phyloP scores from a whole-genome alignment of 2,113 vertebrate species.

The Chamaea fasciata region DNA sequence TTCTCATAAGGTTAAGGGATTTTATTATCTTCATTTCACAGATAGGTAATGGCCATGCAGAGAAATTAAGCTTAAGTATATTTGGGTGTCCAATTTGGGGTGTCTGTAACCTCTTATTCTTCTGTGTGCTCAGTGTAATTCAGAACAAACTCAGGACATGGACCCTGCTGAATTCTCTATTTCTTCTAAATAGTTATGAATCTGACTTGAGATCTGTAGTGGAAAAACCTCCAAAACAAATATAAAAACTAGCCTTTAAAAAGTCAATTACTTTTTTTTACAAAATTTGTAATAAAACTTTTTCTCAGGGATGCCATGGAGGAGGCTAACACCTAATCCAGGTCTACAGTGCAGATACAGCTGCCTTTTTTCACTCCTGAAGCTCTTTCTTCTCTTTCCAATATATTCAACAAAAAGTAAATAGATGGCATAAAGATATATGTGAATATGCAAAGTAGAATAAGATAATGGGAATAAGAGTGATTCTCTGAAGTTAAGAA shows the following conservation, averaged over 20 bases:
- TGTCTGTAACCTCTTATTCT: background rate
- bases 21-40: conserved; percentile 26
- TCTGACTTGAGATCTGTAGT: background rate
- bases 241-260: background rate
- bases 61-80: background rate
- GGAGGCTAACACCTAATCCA: background rate
- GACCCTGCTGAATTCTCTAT: background rate
- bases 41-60: background rate
- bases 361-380: background rate
- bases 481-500: background rate
- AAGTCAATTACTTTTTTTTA: background rate
- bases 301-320: background rate
- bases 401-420: background rate
- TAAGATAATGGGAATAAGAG: background rate
- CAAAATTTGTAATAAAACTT: background rate
- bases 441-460: background rate
- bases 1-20: background rate
- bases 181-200: background rate
- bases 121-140: background rate
- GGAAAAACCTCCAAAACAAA: background rate
- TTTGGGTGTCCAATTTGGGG: background rate
- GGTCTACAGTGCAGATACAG: background rate
- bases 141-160: background rate
- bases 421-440: background rate
- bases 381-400: background rate